Conservation (phyloP, 1,140 invertebrate species). For the Megathymus violae region DNA sequence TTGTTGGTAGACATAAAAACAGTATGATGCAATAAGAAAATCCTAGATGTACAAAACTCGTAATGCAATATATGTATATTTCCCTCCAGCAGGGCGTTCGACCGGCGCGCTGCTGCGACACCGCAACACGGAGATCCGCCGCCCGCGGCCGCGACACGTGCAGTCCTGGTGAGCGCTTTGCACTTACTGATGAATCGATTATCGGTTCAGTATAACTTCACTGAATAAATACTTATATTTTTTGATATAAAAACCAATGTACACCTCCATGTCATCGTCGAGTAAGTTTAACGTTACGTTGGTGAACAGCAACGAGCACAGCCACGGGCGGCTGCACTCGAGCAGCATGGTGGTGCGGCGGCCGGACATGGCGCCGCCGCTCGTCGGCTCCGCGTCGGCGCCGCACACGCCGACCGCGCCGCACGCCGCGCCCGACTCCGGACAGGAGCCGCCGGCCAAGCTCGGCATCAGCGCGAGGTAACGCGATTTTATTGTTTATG, state of each 20-base stretch:
- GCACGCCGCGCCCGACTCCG: slow-evolving; percentile 26
- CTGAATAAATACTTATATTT: too few species aligned
- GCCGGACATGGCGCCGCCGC: slow-evolving; percentile 49
- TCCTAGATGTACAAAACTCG: too few species aligned
- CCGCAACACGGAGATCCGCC: slow-evolving; percentile 38
- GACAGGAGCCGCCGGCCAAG: slow-evolving; percentile 29
- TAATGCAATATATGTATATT: too few species aligned
- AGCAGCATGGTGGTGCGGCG: slow-evolving; percentile 65
- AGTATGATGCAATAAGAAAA: too few species aligned
- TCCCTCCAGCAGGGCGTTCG: slow-evolving; percentile 35
- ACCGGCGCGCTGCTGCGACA: slow-evolving; percentile 37
- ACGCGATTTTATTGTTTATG: too few species aligned
- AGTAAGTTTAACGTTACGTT: not conserved
- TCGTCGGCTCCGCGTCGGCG: slow-evolving; percentile 49
- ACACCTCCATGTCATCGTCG: too few species aligned
- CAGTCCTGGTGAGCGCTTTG: slow-evolving; percentile 3
- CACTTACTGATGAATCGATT: too few species aligned
- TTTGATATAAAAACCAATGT: too few species aligned
- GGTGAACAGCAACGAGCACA: slow-evolving; percentile 40
- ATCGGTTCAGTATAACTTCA: too few species aligned
- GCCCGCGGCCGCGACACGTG: slow-evolving; percentile 26
- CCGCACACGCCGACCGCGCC: slow-evolving; percentile 60
- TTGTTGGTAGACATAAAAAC: too few species aligned
- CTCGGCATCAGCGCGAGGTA: slow-evolving; percentile 50
- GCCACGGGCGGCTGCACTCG: slow-evolving; percentile 55